Percentiles rank a stretch among this genome's conserved stretches.
These are phyloP conservation scores for Campylomormyrus tamandua DNA, from an alignment of 2,113 vertebrate genomes.

Conservation along the genomic window DNA sequence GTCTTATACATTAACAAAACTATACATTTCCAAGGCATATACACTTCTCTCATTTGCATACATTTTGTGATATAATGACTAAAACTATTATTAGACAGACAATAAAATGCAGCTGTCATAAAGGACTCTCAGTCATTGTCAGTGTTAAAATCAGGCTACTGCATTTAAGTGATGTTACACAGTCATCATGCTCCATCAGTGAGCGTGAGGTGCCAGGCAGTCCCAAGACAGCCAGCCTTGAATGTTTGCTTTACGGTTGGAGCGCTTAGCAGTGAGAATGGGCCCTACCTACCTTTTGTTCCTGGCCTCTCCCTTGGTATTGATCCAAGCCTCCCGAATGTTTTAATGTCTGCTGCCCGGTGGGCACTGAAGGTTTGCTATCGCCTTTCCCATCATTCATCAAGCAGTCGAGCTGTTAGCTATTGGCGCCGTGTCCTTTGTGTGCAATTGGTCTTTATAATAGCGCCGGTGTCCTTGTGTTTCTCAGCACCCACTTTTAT, in stretches of 20 bases:
- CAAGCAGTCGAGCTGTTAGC: slow-evolving; percentile 22
- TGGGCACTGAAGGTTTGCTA: slow-evolving; percentile 14
- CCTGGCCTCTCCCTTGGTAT: background rate
- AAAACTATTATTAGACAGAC: background rate
- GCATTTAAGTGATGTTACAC: background rate
- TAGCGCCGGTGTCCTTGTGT: slow-evolving; percentile 18
- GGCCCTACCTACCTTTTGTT: background rate
- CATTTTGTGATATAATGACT: background rate
- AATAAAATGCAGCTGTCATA: background rate
- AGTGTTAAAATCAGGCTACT: background rate
- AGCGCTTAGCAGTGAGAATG: background rate
- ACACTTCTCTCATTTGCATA: background rate
- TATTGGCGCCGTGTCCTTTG: slow-evolving; percentile 32
- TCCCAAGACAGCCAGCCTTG: background rate
- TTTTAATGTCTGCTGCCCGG: background rate
- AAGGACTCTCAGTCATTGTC: background rate
- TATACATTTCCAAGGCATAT: background rate
- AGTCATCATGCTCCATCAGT: background rate
- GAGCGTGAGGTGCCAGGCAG: background rate
- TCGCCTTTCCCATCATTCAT: slow-evolving; percentile 24
- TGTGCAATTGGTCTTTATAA: slow-evolving; percentile 27
- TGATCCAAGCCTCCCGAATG: background rate
- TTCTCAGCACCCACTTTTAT: slow-evolving; percentile 7
- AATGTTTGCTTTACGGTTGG: background rate
- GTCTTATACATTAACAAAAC: background rate